Conservation (phyloP, 1,140 invertebrate species). For the Pachypeltis micranthus region DNA sequence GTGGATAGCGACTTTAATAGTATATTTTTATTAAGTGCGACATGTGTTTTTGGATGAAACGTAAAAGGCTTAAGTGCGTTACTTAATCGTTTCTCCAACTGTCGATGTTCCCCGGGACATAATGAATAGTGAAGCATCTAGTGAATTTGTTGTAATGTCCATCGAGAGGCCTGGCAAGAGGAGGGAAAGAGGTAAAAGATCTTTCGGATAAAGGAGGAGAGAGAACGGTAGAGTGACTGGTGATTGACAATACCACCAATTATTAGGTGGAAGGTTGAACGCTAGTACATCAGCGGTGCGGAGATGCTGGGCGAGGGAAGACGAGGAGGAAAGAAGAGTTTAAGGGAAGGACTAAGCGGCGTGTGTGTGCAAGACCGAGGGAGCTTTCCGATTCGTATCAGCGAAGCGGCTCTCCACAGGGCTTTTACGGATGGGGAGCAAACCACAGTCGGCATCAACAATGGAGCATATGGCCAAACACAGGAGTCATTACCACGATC, state of each 20-base stretch:
- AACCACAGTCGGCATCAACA: neutral
- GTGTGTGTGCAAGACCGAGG: too few species aligned
- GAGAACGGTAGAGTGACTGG: conserved; percentile 3
- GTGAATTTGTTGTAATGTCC: conserved; percentile 7
- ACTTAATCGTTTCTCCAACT: too few species aligned
- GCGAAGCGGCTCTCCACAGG: neutral
- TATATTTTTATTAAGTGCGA: too few species aligned
- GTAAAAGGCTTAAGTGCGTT: too few species aligned
- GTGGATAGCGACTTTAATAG: too few species aligned
- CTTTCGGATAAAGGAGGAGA: neutral
- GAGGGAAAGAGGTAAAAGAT: neutral
- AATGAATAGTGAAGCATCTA: conserved; percentile 6
- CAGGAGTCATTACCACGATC: conserved; percentile 7
- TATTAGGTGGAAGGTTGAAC: conserved; percentile 6
- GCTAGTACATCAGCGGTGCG: neutral
- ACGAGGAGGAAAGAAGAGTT: too few species aligned
- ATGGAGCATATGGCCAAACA: conserved; percentile 4
- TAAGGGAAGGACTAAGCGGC: too few species aligned
- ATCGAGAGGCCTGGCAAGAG: neutral
- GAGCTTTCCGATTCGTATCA: neutral
- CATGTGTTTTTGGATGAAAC: too few species aligned
- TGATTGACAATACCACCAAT: conserved; percentile 9
- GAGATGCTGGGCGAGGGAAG: neutral
- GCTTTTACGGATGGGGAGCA: neutral
- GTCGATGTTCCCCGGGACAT: too few species aligned